These are phyloP conservation scores for Vanessa cardui DNA, from an alignment of 2,888 invertebrate species.

Conservation along the genomic window DNA sequence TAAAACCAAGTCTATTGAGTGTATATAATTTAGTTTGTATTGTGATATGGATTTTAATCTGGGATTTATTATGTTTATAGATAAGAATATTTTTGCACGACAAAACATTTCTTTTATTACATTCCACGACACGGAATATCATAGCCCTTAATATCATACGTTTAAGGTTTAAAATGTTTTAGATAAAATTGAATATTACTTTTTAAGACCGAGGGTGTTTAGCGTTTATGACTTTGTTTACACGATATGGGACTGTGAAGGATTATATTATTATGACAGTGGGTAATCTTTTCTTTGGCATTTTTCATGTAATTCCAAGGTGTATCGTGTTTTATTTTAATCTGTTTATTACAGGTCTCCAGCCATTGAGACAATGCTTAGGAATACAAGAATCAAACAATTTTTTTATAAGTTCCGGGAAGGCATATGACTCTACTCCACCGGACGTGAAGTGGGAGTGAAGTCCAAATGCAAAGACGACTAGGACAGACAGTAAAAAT, in stretches of 20 bases:
- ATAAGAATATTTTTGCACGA: slow-evolving; percentile 26
- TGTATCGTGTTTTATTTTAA: too few species aligned
- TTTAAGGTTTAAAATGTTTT: slow-evolving; percentile 8
- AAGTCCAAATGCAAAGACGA: too few species aligned
- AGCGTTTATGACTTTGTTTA: slow-evolving; percentile 5
- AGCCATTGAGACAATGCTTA: too few species aligned
- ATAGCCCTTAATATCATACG: neutral
- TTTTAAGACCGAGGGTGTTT: slow-evolving; percentile 4
- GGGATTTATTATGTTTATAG: slow-evolving; percentile 29
- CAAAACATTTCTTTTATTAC: slow-evolving; percentile 12
- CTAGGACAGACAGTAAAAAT: too few species aligned
- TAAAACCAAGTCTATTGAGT: slow-evolving; percentile 59
- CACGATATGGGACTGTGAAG: slow-evolving; percentile 1
- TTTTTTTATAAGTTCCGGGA: too few species aligned
- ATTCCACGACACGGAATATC: neutral
- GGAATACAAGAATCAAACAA: too few species aligned
- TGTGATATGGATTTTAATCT: slow-evolving; percentile 40
- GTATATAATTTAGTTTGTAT: slow-evolving; percentile 52
- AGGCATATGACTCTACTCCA: too few species aligned
- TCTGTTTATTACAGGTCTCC: too few species aligned
- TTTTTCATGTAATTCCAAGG: neutral
- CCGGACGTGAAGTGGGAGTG: too few species aligned
- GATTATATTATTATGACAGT: neutral
- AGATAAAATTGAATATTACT: slow-evolving; percentile 13
- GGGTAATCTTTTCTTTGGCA: neutral